Evolutionary conservation across 1,140 invertebrate genomes (phyloP), one percentile per base, ranked within the genome.

Genomic region (Anastrepha ludens): DNA sequence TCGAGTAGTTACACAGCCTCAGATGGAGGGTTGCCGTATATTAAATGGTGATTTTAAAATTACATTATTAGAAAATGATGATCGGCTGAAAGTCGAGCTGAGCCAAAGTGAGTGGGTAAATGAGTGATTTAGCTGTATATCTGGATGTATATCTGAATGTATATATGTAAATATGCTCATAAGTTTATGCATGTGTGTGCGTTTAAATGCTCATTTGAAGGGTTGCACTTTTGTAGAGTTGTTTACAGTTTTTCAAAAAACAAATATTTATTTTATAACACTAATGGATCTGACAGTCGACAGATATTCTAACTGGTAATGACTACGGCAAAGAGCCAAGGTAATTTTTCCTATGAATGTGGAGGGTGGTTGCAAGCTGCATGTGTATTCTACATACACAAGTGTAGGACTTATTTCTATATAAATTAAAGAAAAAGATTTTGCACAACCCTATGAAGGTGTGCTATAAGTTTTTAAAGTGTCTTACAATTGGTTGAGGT

Each of bases 21-120:
- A 58, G 44, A 20, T 8, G 7, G 47, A 55, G 74, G 74, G 74
- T 81, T 55, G 74, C 11, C 47, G 2, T 29, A 6, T 47, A 81
- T 55, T 81, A 81, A 81, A 81, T 55, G 74, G 44, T 81, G 74
- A 81, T 81, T 81, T 81, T 81, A 81, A 81, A 81, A 81, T 81
- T 81, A 81, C 74, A 81, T 81, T 81, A 81, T 81, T 81, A 81
- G 74, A 81, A 81, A 81, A 81, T 81, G 74, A 81, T 81, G 74
- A 81, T 81, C 74, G 47, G 41, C 74, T 50, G 74, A 81, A 81
- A 81, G 44, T 41, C 47, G 74, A 81, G 17, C 17, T 81, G 74
- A 81, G 74, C 74, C 74, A 81, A 81, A 81, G 74, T 20, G 47
- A 29, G 47, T 55, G 47, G 20, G 74, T 81, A 15, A 17, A 47